These are phyloP conservation scores for Macrochelys suwanniensis DNA, from an alignment of 2,797 vertebrate species.

Conservation along the genomic window DNA sequence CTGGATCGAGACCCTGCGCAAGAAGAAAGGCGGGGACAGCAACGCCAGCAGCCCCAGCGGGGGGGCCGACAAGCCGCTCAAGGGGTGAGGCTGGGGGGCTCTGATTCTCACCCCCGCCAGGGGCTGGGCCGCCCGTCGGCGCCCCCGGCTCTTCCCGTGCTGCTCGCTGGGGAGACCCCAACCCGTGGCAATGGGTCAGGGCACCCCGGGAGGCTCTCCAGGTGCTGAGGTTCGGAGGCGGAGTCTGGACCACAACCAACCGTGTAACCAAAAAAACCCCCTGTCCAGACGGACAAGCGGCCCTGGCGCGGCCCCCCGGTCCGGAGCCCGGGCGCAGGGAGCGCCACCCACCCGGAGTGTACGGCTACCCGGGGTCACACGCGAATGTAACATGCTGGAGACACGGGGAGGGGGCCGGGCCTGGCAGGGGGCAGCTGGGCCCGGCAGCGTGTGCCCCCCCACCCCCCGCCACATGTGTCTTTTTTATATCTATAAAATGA, in stretches of 20 bases:
- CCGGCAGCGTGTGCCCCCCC: background rate
- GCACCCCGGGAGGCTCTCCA: background rate
- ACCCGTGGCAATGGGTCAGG: background rate
- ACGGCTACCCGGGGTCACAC: constrained; percentile 10
- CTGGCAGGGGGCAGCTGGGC: background rate
- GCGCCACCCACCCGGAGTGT: constrained; percentile 4
- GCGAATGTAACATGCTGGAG: constrained; percentile 77
- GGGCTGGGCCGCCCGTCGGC: background rate
- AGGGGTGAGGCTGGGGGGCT: constrained; percentile 72
- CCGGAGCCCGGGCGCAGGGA: background rate
- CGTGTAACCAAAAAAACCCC: constrained; percentile 31
- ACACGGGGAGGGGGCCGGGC: background rate
- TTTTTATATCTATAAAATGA: background rate
- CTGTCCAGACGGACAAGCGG: background rate
- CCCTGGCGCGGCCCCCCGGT: background rate
- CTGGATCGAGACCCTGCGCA: constrained; percentile 94
- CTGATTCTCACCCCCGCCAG: background rate
- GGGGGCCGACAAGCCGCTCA: constrained; percentile 29
- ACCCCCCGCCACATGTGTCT: constrained; percentile 22
- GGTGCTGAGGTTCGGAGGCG: background rate
- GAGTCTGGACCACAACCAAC: rapidly evolving
- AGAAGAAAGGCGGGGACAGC: constrained; percentile 80
- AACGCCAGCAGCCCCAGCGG: constrained; percentile 74
- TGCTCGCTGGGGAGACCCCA: too few relatives aligned
- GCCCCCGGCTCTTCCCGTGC: background rate